Evolutionary conservation across 2,888 invertebrate species (phyloP), one percentile per base, ranked within the genome.

Genomic region (Lochmaea capreae): DNA sequence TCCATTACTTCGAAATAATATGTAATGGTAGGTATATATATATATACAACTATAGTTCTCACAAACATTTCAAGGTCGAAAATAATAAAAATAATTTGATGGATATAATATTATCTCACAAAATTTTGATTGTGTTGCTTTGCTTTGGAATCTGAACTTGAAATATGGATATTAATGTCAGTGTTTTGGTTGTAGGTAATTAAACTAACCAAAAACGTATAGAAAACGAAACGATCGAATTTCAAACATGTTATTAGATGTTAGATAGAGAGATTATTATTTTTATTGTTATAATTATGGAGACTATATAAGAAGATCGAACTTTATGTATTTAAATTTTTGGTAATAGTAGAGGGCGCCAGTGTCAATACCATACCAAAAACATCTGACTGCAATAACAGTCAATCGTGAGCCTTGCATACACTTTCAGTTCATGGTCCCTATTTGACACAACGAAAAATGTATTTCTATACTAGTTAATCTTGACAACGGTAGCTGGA

Each of bases 21-120:
- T 77, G 74, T 77, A 76, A 77, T 77, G 76, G 70, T 75, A 16
- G 69, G 59, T 68, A 11, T 10, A 46, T 22, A 22, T 22, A 22
- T 22, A 22, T 22, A 22, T 22, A 12, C 3, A 14, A 68, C 49
- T 69, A 69, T 77, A 76, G 76, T 76, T 73, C 76, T 71, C 73
- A 74, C 76, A 72, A 77, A 74, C 76, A 74, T 76, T 74, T 73
- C 76, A 77, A 77, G 77, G 77, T 69, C 72, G 59, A 71, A 68
- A 74, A 71, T 67, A 72, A 77, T 76, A 76, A 74, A 77, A 77
- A 74, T 71, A 67, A 67, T 71, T 63, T 71, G 69, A 69, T 69
- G 43, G 3, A 8, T 26, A 26, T 26, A 3, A 63, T 63, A 71
- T 63, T 58, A 26, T 46, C 65, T 58, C 71, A 65, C 42, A 65